phyloP scores from a whole-genome alignment of 2,113 vertebrate genomes.

The Alligator sinensis region DNA sequence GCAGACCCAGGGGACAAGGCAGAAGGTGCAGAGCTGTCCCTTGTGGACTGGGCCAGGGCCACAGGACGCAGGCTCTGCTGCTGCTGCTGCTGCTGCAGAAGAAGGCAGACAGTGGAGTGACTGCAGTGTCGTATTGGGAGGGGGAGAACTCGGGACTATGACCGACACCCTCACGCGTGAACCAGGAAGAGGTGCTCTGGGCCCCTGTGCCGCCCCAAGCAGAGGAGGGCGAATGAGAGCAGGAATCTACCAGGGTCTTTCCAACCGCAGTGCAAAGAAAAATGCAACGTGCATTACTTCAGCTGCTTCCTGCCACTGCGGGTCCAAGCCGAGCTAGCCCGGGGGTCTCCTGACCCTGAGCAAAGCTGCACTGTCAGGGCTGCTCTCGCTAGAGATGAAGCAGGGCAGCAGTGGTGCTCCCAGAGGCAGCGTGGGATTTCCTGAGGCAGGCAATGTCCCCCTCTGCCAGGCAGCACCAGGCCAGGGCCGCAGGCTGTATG shows the following conservation, averaged over 20 bases:
- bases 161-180: rapidly evolving
- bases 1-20: background rate
- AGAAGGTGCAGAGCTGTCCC: background rate
- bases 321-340: no score
- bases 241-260: background rate
- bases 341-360: no score
- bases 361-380: no score
- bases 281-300: no score
- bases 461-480: background rate
- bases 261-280: background rate
- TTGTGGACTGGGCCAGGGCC: background rate
- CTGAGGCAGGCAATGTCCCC: background rate
- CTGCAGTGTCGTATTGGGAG: background rate
- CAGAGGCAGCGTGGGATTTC: background rate
- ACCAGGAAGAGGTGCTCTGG: rapidly evolving
- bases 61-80: background rate
- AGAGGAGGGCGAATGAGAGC: background rate
- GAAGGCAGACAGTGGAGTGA: rapidly evolving
- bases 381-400: background rate
- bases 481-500: background rate
- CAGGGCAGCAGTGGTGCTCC: rapidly evolving
- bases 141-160: rapidly evolving
- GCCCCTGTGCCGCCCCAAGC: rapidly evolving
- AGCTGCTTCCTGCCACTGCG: no score
- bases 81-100: rapidly evolving